Evolutionary conservation across 2,888 invertebrate genomes (phyloP), one percentile per base, ranked within the genome.

Genomic region (Pomacea canaliculata): DNA sequence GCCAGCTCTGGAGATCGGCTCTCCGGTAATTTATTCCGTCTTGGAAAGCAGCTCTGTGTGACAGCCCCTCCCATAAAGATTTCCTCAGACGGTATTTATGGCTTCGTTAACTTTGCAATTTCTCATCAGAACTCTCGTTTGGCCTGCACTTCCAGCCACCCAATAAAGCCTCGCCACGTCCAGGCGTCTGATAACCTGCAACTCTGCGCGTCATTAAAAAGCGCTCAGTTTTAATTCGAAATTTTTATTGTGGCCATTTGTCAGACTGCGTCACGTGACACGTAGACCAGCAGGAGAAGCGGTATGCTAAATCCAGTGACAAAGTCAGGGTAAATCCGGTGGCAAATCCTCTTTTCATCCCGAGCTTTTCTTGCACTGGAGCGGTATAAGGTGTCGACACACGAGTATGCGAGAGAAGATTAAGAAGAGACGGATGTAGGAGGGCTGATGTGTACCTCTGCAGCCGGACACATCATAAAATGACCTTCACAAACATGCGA

Each of bases 161-260:
- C 73, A 67, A 77, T 74, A 74, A 74, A 74, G 60, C 73, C 62
- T 48, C 65, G 69, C 67, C 66, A 71, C 70, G 73, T 71, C 70
- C 73, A 62, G 63, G 60, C 10, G 63, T 62, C 66, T 69, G 71
- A 77, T 77, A 77, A 77, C 73, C 68, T 67, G 68, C 70, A 60
- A 59, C 60, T 67, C 69, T 66, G 66, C 67, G 73, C 71, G 73
- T 70, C 73, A 74, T 77, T 77, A 74, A 77, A 77, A 73, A 77
- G 60, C 67, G 66, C 77, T 74, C 70, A 67, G 63, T 77, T 77
- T 77, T 74, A 77, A 77, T 77, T 77, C 73, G 77, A 77, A 60
- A 73, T 74, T 77, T 77, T 77, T 77, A 77, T 77, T 73, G 66
- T 74, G 67, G 77, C 70, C 77, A 73, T 77, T 77, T 77, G 77